Percentiles rank a stretch among this genome's conserved stretches.
These are phyloP conservation scores for Camptogramma bilineatum DNA, from an alignment of 2,888 invertebrate genomes.

Conservation along the genomic window DNA sequence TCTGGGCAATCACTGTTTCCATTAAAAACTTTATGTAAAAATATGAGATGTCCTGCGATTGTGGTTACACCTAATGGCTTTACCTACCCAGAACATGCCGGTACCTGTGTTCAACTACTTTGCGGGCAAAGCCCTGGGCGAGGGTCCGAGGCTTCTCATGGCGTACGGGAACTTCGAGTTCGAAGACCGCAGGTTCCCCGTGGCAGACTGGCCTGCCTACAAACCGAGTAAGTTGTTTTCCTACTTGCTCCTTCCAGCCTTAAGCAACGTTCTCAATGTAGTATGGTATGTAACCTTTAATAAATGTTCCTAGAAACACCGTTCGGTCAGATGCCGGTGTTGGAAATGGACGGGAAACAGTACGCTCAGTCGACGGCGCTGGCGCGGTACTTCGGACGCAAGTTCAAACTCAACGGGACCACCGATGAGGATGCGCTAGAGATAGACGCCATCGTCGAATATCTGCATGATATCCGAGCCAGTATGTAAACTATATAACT, in stretches of 20 bases:
- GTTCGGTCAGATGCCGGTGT: slow-evolving; percentile 87
- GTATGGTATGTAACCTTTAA: no score
- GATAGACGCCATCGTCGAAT: slow-evolving; percentile 87
- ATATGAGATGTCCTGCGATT: no score
- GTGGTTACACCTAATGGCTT: no score
- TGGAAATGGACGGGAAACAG: slow-evolving; percentile 87
- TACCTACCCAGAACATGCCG: slow-evolving; percentile 63
- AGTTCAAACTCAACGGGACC: slow-evolving; percentile 85
- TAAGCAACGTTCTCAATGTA: no score
- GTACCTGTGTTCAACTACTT: slow-evolving; percentile 86
- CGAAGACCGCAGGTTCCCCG: slow-evolving; percentile 84
- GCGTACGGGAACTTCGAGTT: slow-evolving; percentile 86
- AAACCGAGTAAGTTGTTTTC: slow-evolving; percentile 60
- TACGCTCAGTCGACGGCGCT: slow-evolving; percentile 87
- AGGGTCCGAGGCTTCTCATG: slow-evolving; percentile 85
- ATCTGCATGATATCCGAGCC: slow-evolving; percentile 84
- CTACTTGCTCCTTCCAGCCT: no score
- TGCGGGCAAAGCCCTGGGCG: slow-evolving; percentile 85
- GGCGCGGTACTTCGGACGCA: slow-evolving; percentile 86
- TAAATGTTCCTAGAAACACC: slow-evolving; percentile 49
- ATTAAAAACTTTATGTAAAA: no score
- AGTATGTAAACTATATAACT: slow-evolving; percentile 76
- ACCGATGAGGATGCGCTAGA: slow-evolving; percentile 85
- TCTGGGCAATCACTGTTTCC: no score
- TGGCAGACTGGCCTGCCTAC: slow-evolving; percentile 78